Conservation (phyloP, 1,140 invertebrate species). For the Cotesia vestalis region DNA sequence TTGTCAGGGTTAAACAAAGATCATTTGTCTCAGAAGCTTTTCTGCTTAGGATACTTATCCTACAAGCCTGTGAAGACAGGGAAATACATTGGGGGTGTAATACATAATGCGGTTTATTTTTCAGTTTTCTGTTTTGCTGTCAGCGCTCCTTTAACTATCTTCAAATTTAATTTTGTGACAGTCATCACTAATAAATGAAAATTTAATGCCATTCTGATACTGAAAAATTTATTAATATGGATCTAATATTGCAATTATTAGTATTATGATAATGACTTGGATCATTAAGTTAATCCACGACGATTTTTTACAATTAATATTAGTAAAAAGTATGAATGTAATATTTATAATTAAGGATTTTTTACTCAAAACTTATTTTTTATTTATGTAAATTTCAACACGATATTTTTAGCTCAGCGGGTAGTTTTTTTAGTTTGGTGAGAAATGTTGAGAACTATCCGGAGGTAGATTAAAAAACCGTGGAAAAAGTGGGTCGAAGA, state of each 20-base stretch:
- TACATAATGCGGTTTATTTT: constrained; percentile 21
- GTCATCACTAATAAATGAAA: not conserved
- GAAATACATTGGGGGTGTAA: not conserved
- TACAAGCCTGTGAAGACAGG: not conserved
- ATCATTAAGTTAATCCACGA: no score
- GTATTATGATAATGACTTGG: no score
- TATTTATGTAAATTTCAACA: not conserved
- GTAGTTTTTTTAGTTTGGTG: not conserved
- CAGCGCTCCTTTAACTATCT: not conserved
- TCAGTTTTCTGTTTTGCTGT: not conserved
- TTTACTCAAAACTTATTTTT: no score
- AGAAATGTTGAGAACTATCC: not conserved
- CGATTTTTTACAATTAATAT: no score
- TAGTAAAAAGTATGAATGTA: no score
- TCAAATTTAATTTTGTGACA: not conserved
- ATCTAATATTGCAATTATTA: no score
- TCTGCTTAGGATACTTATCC: constrained; percentile 12
- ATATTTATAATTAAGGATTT: no score
- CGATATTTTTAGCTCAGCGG: not conserved
- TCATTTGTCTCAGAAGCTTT: constrained; percentile 34
- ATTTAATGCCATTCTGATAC: no score
- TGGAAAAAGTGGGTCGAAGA: constrained; percentile 20
- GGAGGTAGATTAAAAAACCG: constrained; percentile 17
- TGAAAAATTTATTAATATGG: no score
- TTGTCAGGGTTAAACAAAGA: constrained; percentile 30